Conservation (phyloP, 1,140 invertebrate genomes). For the Zophobas morio region DNA sequence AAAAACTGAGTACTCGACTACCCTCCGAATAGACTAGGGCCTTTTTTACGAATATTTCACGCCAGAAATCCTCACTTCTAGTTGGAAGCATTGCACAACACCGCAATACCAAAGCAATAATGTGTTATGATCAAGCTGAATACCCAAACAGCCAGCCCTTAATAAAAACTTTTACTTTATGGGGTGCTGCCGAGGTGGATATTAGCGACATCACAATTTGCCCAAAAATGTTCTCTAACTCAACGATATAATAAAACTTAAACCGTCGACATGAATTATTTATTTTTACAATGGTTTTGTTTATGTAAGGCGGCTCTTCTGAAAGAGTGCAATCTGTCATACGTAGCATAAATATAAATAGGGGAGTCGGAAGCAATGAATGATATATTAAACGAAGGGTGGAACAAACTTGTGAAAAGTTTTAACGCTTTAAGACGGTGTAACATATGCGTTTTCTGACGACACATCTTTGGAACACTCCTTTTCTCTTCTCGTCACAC, state of each 20-base stretch:
- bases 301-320: slow-evolving; percentile 1
- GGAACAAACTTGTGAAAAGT: slow-evolving; percentile 45
- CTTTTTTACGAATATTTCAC: slow-evolving; percentile 39
- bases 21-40: slow-evolving; percentile 6
- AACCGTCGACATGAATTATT: slow-evolving; percentile 30
- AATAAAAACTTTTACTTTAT: slow-evolving; percentile 27
- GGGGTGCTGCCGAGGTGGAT: slow-evolving; percentile 17
- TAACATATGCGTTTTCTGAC: slow-evolving; percentile 45
- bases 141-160: background rate
- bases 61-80: slow-evolving; percentile 23
- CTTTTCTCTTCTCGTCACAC: slow-evolving; percentile 30
- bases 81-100: slow-evolving; percentile 1
- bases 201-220: slow-evolving; percentile 35
- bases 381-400: slow-evolving; percentile 42
- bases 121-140: slow-evolving; percentile 29
- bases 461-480: slow-evolving; percentile 32
- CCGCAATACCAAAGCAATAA: slow-evolving; percentile 24
- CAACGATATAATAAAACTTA: slow-evolving; percentile 1
- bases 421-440: slow-evolving; percentile 47
- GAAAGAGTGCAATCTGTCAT: slow-evolving; percentile 17
- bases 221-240: slow-evolving; percentile 20
- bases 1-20: slow-evolving; percentile 50
- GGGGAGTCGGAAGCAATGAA: slow-evolving; percentile 42
- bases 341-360: slow-evolving; percentile 25
- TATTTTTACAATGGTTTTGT: slow-evolving; percentile 32